These are phyloP conservation scores for Poecile montanus DNA, from an alignment of 2,797 vertebrate species.

Conservation along the genomic window DNA sequence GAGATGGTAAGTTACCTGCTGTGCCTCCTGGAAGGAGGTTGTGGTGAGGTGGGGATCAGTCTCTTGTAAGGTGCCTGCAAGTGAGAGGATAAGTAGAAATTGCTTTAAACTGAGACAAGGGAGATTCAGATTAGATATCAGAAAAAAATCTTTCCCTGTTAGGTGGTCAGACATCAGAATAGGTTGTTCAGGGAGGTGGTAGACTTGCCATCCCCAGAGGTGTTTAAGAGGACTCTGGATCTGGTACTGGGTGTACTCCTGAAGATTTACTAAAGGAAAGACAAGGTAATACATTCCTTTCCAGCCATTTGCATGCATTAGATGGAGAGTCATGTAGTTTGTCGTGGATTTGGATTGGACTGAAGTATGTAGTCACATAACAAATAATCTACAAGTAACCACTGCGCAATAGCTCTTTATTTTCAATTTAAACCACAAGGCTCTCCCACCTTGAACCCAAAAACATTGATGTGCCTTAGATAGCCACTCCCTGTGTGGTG, in stretches of 20 bases:
- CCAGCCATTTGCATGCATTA: background rate
- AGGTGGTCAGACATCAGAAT: background rate
- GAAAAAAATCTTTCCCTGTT: background rate
- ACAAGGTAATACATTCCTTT: background rate
- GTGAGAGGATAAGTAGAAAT: background rate
- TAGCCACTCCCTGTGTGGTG: background rate
- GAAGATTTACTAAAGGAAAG: background rate
- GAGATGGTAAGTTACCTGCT: background rate
- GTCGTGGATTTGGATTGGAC: background rate
- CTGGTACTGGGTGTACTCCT: background rate
- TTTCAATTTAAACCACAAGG: background rate
- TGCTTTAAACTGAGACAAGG: background rate
- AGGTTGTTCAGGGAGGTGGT: background rate
- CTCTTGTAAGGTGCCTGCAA: rapidly evolving
- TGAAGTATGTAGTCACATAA: background rate
- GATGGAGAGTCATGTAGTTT: background rate
- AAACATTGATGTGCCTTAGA: background rate
- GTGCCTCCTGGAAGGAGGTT: background rate
- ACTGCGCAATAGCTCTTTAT: background rate
- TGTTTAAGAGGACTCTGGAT: background rate
- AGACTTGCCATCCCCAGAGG: rapidly evolving
- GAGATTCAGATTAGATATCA: background rate
- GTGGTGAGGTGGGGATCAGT: background rate
- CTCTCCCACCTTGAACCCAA: background rate
- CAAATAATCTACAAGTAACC: background rate